Base-by-base conservation (phyloP, 2,797 vertebrate genomes). In the Macropus fuliginosus region DNA sequence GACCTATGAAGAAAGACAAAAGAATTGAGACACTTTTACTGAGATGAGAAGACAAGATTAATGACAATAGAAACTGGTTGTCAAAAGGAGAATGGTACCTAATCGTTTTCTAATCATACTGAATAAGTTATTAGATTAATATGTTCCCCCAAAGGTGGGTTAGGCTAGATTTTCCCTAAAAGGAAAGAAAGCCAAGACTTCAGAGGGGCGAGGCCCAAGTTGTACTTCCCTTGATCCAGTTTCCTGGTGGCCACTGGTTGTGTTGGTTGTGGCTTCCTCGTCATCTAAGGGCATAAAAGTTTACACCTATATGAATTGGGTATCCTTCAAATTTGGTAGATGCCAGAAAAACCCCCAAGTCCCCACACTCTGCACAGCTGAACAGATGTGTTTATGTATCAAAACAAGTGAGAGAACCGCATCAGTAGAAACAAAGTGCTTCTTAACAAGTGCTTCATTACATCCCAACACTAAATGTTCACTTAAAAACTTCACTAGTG, bases 71-170 rank as follows among this genome's bases (percentile, higher is more conserved):
- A 66, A 66, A 34, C n/a, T 95, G 91, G 40, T 55, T 62, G 59
- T 74, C 50, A 95, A 59, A 93, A 31, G 89, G 55, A 96, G 87
- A 94, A 74, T 0, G 28, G 9, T 92, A 54, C 27, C 54, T 5
- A 91, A 46, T 13, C 56, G 56, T 92, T 66, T 92, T 74, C n/a
- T 96, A 52, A 91, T 54, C 90, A 56, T 18, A 87, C 5, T 74
- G 56, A 96, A 95, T n/a, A 4, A n/a, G 62, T 66, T 66, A 66
- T n/a, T 66, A 66, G 13, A 66, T 16, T n/a, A 66, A 6, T 18
- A n/a, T 66, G 5, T 66, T n/a, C 16, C 34, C 5, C 62, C 14
- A 66, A n/a, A 66, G 1, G n/a, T n/a, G 62, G 31, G 14, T n/a
- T 18, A 66, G 62, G 62, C 1, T 66, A 66, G 14, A 66, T n/a